Evolutionary conservation across 2,888 invertebrate species (phyloP).

Genomic region (Prosapia bicincta): DNA sequence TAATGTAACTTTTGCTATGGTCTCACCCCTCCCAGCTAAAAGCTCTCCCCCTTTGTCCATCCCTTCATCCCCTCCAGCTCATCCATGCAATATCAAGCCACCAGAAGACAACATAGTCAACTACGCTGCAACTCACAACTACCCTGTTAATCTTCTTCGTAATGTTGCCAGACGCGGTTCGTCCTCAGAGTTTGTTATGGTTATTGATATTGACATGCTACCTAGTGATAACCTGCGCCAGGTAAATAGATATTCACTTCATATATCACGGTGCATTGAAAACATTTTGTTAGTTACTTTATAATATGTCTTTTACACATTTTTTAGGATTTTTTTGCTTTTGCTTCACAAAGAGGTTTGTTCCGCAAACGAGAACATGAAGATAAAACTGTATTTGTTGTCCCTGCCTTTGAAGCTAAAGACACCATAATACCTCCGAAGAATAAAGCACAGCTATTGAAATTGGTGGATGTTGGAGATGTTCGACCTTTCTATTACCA

Average conservation of each 20-base stretch:
- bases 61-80: slow-evolving; percentile 32
- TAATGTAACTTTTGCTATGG: slow-evolving; percentile 50
- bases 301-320: too few species aligned
- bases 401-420: slow-evolving; percentile 53
- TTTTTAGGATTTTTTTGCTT: slow-evolving; percentile 42
- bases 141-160: slow-evolving; percentile 53
- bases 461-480: slow-evolving; percentile 44
- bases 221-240: slow-evolving; percentile 48
- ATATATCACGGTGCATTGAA: too few species aligned
- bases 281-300: too few species aligned
- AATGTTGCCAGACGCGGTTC: slow-evolving; percentile 51
- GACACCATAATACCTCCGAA: slow-evolving; percentile 43
- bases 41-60: slow-evolving; percentile 35
- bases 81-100: slow-evolving; percentile 29
- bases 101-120: slow-evolving; percentile 21
- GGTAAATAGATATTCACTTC: too few species aligned
- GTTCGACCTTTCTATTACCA: slow-evolving; percentile 52
- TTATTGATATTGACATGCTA: slow-evolving; percentile 52
- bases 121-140: slow-evolving; percentile 38
- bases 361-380: slow-evolving; percentile 42
- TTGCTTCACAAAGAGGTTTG: slow-evolving; percentile 40
- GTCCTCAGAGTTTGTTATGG: slow-evolving; percentile 48
- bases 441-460: slow-evolving; percentile 48
- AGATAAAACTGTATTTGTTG: slow-evolving; percentile 50
- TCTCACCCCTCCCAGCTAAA: slow-evolving; percentile 46